phyloP scores from a whole-genome alignment of 2,113 vertebrate species.

The Hippopotamus amphibius region DNA sequence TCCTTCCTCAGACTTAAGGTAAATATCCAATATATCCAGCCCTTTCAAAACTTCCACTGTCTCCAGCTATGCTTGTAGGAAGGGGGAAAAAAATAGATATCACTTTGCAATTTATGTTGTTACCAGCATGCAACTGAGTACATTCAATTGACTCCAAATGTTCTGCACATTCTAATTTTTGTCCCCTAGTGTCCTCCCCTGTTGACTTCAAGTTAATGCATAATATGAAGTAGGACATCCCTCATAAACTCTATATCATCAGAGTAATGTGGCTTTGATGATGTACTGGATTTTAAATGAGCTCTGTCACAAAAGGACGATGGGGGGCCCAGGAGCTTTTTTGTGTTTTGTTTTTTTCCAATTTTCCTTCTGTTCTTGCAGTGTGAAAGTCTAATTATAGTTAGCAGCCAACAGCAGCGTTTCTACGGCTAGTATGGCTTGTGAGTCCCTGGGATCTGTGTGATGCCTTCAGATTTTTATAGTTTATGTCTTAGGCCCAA shows the following conservation, averaged over 20 bases:
- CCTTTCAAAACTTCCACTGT: not conserved
- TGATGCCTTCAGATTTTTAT: not conserved
- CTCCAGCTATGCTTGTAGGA: not conserved
- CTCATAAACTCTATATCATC: constrained; percentile 77
- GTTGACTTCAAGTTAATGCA: constrained; percentile 78
- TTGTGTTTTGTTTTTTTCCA: not conserved
- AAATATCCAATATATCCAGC: not conserved
- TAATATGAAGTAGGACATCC: constrained; percentile 71
- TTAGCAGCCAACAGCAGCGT: not conserved
- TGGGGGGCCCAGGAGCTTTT: not conserved
- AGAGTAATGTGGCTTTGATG: constrained; percentile 75
- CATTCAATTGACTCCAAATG: constrained; percentile 50
- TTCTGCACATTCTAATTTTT: constrained; percentile 55
- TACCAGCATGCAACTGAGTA: not conserved
- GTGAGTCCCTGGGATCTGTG: not conserved
- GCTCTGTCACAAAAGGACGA: constrained; percentile 71
- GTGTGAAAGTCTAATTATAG: constrained; percentile 46
- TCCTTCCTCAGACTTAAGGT: not conserved
- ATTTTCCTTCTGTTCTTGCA: constrained; percentile 39
- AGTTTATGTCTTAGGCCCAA: not conserved
- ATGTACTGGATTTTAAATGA: constrained; percentile 68
- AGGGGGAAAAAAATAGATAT: not conserved
- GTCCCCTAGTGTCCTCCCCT: constrained; percentile 62
- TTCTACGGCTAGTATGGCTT: not conserved
- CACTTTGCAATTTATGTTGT: constrained; percentile 6